Base-by-base conservation (phyloP, 2,797 vertebrate species). In the Nothura maculosa region DNA sequence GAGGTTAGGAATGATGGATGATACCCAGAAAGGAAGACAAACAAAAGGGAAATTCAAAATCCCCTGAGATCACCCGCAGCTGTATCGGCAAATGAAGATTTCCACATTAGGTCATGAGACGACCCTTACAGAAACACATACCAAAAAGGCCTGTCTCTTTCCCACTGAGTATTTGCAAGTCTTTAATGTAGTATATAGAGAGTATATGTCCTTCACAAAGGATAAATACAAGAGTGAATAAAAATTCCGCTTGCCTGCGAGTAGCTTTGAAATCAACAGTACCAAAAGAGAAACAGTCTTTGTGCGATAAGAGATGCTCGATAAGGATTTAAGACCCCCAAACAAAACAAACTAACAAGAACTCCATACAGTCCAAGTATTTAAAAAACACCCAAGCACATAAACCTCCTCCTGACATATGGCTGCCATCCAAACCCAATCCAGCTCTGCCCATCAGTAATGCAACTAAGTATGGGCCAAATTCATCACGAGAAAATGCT, bases 1-100 rank as follows among this genome's bases (percentile, higher is more conserved):
- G 93, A 95, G 96, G 93, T 96, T 93, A 92, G 94, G 94, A 96
- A 96, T 94, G 95, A 97, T 90, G 94, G 97, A 96, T 95, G 96
- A 96, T 86, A 88, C 91, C 94, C 88, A 95, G 95, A 96, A 94
- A 90, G 88, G 95, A 92, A 97, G 96, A 96, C 93, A 97, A 95
- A 96, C 94, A 96, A 95, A 96, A 95, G 95, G 93, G 93, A 97
- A 94, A 95, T 96, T 95, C 95, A 96, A 85, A 96, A 96, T 97
- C 97, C 93, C 96, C 83, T 61, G 94, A 94, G 96, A 96, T 80
- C 88, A 94, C 90, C 93, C 92, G 78, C 93, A 95, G 91, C 94
- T 95, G 91, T 86, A 91, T 85, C 89, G 94, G 85, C 86, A 95
- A 95, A 96, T 87, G 85, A 94, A 90, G 92, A 95, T 94, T 92